phyloP scores from a whole-genome alignment of 2,797 vertebrate genomes.

The Caiman crocodilus region DNA sequence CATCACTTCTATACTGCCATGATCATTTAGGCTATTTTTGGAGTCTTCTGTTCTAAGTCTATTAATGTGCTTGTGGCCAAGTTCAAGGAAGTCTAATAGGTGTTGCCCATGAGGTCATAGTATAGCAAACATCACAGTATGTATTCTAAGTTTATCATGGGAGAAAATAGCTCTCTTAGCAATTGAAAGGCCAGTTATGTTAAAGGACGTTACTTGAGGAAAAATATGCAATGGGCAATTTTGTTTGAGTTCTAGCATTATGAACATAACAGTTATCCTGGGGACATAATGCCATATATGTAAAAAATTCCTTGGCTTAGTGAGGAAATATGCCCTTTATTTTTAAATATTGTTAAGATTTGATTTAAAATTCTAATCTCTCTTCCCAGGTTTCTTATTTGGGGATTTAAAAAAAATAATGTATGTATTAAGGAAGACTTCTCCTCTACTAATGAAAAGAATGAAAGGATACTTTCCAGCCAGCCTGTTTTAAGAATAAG shows the following conservation, averaged over 20 bases:
- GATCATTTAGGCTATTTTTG: neutral
- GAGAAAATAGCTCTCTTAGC: neutral
- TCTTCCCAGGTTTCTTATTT: neutral
- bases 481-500: conserved; percentile 1
- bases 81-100: neutral
- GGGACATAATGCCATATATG: neutral
- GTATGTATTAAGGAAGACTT: neutral
- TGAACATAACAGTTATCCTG: neutral
- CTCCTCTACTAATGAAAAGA: neutral
- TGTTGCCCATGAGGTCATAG: neutral
- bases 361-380: conserved; percentile 17
- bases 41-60: neutral
- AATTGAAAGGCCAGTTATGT: neutral
- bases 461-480: neutral
- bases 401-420: neutral
- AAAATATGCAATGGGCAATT: neutral
- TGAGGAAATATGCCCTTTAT: neutral
- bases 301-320: neutral
- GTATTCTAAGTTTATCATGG: neutral
- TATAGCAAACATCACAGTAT: neutral
- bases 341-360: neutral
- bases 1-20: neutral
- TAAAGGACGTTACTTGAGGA: neutral
- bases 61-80: neutral
- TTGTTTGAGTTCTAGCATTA: neutral